A percentile compares a stretch with the other conserved stretches of the same genome.
phyloP scores from a whole-genome alignment of 2,797 vertebrate species.

The Ceryle rudis region DNA sequence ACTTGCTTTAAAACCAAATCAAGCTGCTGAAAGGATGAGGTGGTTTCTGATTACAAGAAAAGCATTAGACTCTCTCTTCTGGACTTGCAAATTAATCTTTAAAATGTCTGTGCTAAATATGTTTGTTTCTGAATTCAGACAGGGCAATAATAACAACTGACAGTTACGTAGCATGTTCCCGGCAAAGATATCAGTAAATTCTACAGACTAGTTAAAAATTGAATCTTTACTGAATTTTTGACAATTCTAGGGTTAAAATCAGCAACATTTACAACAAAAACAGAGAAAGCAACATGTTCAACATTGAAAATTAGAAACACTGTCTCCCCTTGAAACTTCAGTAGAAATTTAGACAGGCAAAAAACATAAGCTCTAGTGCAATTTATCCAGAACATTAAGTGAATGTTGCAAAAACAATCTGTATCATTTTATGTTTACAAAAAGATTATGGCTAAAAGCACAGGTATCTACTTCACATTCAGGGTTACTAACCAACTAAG shows the following conservation, averaged over 20 bases:
- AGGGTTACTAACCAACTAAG: background rate
- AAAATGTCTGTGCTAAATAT: background rate
- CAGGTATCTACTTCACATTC: background rate
- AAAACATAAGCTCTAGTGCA: background rate
- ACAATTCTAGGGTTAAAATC: background rate
- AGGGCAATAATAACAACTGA: background rate
- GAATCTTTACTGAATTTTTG: background rate
- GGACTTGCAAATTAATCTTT: background rate
- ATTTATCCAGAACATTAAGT: background rate
- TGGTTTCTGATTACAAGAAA: background rate
- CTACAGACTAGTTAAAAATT: background rate
- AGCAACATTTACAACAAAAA: background rate
- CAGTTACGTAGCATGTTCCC: background rate
- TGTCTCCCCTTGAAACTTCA: background rate
- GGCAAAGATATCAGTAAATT: background rate
- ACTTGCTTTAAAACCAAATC: background rate
- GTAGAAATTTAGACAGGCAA: background rate
- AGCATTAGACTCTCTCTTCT: background rate
- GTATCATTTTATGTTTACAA: background rate
- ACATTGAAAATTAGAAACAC: background rate
- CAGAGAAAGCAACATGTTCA: background rate
- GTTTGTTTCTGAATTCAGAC: background rate
- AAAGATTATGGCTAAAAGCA: background rate
- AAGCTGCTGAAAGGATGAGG: background rate
- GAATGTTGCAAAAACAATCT: background rate